These are phyloP conservation scores for Ophthalmolycus amberensis DNA, from an alignment of 2,113 vertebrate species.

Conservation along the genomic window DNA sequence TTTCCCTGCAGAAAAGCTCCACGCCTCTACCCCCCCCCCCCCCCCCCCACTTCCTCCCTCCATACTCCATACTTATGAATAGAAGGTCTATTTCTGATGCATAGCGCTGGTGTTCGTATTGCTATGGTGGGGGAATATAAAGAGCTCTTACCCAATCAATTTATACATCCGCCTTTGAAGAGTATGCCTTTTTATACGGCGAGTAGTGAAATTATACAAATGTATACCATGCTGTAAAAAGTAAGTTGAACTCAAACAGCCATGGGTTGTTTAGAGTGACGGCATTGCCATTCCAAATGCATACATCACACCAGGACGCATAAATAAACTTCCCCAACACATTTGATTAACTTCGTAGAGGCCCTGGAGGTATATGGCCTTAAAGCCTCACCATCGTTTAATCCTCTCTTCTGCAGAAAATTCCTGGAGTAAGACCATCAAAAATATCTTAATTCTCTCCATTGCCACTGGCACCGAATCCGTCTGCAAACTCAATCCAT, in stretches of 20 bases:
- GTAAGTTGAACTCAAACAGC: constrained; percentile 55
- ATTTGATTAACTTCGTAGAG: constrained; percentile 73
- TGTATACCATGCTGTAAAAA: constrained; percentile 64
- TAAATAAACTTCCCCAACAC: constrained; percentile 71
- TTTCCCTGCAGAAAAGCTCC: constrained; percentile 77
- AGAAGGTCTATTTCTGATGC: constrained; percentile 79
- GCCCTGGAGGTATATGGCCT: constrained; percentile 69
- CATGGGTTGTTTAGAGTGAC: constrained; percentile 71
- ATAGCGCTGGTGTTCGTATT: constrained; percentile 66
- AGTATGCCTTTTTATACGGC: constrained; percentile 63
- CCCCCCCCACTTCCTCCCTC: constrained; percentile 35
- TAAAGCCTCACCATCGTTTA: constrained; percentile 70
- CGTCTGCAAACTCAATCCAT: constrained; percentile 37
- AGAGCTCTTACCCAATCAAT: constrained; percentile 78
- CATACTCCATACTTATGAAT: constrained; percentile 71
- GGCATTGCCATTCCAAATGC: constrained; percentile 68
- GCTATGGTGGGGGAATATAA: constrained; percentile 66
- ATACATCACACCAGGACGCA: constrained; percentile 60
- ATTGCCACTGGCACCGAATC: constrained; percentile 53
- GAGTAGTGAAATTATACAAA: constrained; percentile 76
- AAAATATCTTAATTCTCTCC: constrained; percentile 62
- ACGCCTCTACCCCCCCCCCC: constrained; percentile 43
- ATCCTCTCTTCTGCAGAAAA: constrained; percentile 67
- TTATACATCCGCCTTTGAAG: constrained; percentile 76
- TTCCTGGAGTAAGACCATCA: constrained; percentile 65